phyloP scores from a whole-genome alignment of 2,888 invertebrate species.

The Macropis europaea region DNA sequence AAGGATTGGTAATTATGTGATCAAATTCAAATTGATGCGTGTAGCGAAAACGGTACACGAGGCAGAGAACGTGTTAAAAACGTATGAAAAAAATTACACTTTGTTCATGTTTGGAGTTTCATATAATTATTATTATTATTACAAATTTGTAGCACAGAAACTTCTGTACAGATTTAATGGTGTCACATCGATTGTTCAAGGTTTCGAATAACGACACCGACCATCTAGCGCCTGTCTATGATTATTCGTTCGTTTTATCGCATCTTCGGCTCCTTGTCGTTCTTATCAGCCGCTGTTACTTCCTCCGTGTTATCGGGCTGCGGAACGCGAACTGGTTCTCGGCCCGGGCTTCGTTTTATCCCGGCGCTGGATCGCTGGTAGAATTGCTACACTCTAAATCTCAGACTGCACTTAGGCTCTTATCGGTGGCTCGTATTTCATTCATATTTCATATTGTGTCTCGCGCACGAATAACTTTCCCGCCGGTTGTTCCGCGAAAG shows the following conservation, averaged over 20 bases:
- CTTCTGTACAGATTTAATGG: too few relatives aligned
- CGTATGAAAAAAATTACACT: too few relatives aligned
- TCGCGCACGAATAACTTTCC: constrained; percentile 11
- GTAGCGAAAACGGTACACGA: too few relatives aligned
- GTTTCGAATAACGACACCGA: too few relatives aligned
- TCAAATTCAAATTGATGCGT: too few relatives aligned
- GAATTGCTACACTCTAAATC: constrained; percentile 35
- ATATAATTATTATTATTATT: too few relatives aligned
- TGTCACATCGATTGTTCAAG: too few relatives aligned
- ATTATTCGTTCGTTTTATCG: constrained; percentile 18
- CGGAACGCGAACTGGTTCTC: constrained; percentile 17
- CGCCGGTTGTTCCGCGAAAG: neutral
- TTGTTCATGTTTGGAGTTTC: too few relatives aligned
- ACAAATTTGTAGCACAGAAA: too few relatives aligned
- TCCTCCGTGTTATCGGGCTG: constrained; percentile 22
- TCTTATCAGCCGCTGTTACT: constrained; percentile 16
- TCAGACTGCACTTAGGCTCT: constrained; percentile 24
- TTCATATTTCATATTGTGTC: constrained; percentile 27
- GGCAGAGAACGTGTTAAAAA: too few relatives aligned
- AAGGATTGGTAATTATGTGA: too few relatives aligned
- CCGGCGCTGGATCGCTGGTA: constrained; percentile 9
- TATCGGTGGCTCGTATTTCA: constrained; percentile 25
- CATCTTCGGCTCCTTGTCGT: constrained; percentile 2
- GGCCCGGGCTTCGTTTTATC: constrained; percentile 20
- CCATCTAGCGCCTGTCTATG: neutral